Evolutionary conservation across 2,797 vertebrate species (phyloP).

Genomic region (Chrysocyon brachyurus): DNA sequence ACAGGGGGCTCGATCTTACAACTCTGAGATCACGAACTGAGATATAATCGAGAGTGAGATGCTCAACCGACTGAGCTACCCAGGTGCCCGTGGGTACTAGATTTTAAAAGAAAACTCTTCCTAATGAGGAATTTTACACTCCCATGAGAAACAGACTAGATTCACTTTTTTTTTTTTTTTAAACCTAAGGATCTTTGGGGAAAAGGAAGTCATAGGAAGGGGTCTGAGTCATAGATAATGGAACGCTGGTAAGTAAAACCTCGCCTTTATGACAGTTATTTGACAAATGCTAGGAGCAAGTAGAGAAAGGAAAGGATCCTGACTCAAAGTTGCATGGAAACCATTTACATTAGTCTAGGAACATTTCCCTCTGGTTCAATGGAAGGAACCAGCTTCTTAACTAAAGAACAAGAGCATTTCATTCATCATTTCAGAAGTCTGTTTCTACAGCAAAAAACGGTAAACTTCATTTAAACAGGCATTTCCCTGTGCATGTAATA

Average conservation of each 20-base stretch:
- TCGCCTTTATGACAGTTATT: constrained; percentile 37
- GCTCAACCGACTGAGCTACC: neutral
- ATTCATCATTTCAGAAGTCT: constrained; percentile 36
- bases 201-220: neutral
- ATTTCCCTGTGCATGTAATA: neutral
- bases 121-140: constrained; percentile 52
- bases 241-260: constrained; percentile 13
- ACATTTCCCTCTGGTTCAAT: constrained; percentile 9
- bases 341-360: constrained; percentile 45
- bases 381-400: neutral
- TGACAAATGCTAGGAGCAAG: constrained; percentile 58
- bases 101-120: constrained; percentile 52
- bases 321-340: constrained; percentile 47
- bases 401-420: constrained; percentile 32
- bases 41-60: neutral
- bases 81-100: neutral
- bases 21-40: neutral
- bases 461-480: constrained; percentile 17
- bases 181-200: neutral
- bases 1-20: neutral
- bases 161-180: neutral
- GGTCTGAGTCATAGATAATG: constrained; percentile 27
- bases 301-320: neutral
- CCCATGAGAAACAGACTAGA: constrained; percentile 8
- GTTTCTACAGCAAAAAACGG: constrained; percentile 41